Evolutionary conservation across 1,140 invertebrate genomes (phyloP).

Genomic region (Luehdorfia chinensis): DNA sequence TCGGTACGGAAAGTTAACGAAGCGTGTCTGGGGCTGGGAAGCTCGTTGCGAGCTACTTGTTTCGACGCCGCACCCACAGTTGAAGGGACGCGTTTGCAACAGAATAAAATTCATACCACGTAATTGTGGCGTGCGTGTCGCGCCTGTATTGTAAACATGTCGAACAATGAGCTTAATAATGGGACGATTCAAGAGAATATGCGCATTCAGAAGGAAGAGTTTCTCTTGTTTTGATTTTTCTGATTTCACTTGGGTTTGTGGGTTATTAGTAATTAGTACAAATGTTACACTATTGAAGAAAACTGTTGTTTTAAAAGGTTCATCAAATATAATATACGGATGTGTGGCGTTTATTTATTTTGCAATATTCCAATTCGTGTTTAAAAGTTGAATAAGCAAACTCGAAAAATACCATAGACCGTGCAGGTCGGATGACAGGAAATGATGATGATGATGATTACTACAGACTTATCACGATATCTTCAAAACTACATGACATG

Average conservation of each 20-base stretch:
- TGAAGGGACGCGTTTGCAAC: not conserved
- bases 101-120: conserved; percentile 37
- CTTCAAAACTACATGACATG: too few relatives aligned
- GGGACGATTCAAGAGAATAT: not conserved
- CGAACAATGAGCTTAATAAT: conserved; percentile 16
- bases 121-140: conserved; percentile 32
- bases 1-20: conserved; percentile 13
- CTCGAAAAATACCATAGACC: too few relatives aligned
- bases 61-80: not conserved
- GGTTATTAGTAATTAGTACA: too few relatives aligned
- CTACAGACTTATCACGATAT: too few relatives aligned
- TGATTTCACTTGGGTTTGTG: conserved; percentile 8
- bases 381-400: too few relatives aligned
- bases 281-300: too few relatives aligned
- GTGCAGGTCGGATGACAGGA: too few relatives aligned
- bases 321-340: too few relatives aligned
- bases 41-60: not conserved
- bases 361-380: too few relatives aligned
- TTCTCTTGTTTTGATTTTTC: conserved; percentile 10
- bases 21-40: conserved; percentile 11
- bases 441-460: too few relatives aligned
- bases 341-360: too few relatives aligned
- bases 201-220: not conserved
- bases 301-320: too few relatives aligned
- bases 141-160: conserved; percentile 28